A percentile compares a stretch with the other conserved stretches of the same genome.
Evolutionary conservation across 2,797 vertebrate genomes (phyloP).

Genomic region (Apodemus agrarius): DNA sequence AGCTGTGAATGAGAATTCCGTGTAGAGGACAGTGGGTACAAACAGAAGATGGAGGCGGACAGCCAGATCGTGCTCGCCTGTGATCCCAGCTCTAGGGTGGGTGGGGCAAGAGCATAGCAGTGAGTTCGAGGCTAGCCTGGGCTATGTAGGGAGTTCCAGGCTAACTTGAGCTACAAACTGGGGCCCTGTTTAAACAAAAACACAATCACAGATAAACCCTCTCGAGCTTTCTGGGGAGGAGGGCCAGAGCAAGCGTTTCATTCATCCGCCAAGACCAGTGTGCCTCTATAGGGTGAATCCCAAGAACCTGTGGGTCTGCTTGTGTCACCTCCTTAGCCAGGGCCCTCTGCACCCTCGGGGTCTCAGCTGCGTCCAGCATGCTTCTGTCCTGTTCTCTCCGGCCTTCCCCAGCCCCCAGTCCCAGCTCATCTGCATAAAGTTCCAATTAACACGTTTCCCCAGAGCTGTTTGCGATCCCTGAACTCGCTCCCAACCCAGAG

Average conservation of each 20-base stretch:
- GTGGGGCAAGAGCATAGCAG: neutral
- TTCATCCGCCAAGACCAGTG: neutral
- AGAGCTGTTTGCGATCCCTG: constrained; percentile 72
- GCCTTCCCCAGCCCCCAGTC: neutral
- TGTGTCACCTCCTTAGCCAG: neutral
- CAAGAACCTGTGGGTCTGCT: rapidly evolving
- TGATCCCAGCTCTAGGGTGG: neutral
- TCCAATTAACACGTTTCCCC: constrained; percentile 81
- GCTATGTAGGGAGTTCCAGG: neutral
- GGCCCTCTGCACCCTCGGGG: neutral
- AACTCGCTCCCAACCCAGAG: constrained; percentile 36
- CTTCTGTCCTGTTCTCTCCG: neutral
- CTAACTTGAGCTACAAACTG: neutral
- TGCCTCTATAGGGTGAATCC: neutral
- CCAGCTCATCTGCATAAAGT: constrained; percentile 74
- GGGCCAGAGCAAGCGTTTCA: neutral
- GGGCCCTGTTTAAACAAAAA: neutral
- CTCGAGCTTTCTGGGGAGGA: neutral
- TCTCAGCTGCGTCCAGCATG: neutral
- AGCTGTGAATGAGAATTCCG: neutral
- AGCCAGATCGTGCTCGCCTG: neutral
- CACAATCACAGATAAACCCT: neutral
- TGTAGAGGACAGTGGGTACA: neutral
- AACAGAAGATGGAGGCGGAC: neutral
- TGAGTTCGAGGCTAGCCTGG: neutral